Base-by-base conservation (phyloP, 2,113 vertebrate genomes). In the Chloropsis cyanopogon region DNA sequence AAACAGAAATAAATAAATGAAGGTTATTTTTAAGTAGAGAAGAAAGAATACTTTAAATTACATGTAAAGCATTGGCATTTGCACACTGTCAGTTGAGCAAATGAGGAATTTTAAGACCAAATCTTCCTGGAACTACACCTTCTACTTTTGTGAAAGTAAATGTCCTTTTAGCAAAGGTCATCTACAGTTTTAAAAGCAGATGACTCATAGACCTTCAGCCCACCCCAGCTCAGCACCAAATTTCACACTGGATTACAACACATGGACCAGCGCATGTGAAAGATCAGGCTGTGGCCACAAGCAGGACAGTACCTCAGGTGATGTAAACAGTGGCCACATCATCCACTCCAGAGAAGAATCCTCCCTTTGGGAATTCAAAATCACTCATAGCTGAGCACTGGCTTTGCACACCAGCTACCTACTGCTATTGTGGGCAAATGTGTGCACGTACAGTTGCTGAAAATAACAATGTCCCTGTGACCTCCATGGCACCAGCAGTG, bases 261-360 rank as follows among this genome's bases (percentile, higher is more conserved):
- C 24, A 24, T 0, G 21, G 24, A 44, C 21, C 21, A 7, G 5
- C 8, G 31, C 41, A 39, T 0, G 2, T 15, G 72, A 77, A 52
- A 61, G 46, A 16, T 53, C 54, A 59, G 2, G 10, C 46, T 65
- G 41, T 21, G n/a, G 46, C 71, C 14, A 2, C 6, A 35, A 47
- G 29, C 18, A 56, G 42, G 37, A 22, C 46, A 17, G 28, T 16
- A 42, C 31, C 33, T 47, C 56, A 41, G 24, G 16, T 70, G 24
- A 78, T 14, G 11, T 5, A 17, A 70, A 61, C 11, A 35, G 37
- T 10, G 28, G 47, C 14, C 49, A 52, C 9, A 61, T 22, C 23
- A 8, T 31, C 69, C 56, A 70, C 4, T 12, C 21, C 42, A n/a
- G 52, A 41, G 17, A n/a, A 68, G 33, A 82, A 68, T 4, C 35